These are phyloP conservation scores for Drosophila tropicalis DNA, from an alignment of 1,140 invertebrate species.

Conservation along the genomic window DNA sequence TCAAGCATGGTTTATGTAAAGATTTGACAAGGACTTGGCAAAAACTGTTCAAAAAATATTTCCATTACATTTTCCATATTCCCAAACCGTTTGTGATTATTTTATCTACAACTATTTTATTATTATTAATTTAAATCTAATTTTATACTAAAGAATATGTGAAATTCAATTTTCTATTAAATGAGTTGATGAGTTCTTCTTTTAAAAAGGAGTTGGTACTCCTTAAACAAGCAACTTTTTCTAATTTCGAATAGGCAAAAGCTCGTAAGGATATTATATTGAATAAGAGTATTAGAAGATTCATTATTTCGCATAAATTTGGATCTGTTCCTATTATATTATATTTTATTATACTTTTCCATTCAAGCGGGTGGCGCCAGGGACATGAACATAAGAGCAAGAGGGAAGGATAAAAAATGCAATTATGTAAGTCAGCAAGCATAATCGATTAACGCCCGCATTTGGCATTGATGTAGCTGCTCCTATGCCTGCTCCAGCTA, in stretches of 20 bases:
- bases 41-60: neutral
- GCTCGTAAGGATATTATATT: too few species aligned
- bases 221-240: too few species aligned
- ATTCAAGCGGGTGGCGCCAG: neutral
- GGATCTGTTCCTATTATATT: constrained; percentile 2
- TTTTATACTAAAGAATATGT: too few species aligned
- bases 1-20: constrained; percentile 4
- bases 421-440: constrained; percentile 68
- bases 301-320: neutral
- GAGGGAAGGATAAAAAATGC: constrained; percentile 44
- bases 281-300: neutral
- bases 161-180: too few species aligned
- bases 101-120: too few species aligned
- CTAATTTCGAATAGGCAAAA: too few species aligned
- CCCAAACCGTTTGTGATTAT: too few species aligned
- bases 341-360: constrained; percentile 31
- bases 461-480: constrained; percentile 69
- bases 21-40: neutral
- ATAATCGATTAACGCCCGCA: constrained; percentile 60
- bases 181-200: too few species aligned
- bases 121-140: too few species aligned
- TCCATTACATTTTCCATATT: neutral
- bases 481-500: constrained; percentile 19
- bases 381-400: constrained; percentile 4
- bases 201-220: too few species aligned